Percentiles rank a stretch among this genome's conserved stretches.
Conservation (phyloP, 2,113 vertebrate species). For the Corydoras sp. region DNA sequence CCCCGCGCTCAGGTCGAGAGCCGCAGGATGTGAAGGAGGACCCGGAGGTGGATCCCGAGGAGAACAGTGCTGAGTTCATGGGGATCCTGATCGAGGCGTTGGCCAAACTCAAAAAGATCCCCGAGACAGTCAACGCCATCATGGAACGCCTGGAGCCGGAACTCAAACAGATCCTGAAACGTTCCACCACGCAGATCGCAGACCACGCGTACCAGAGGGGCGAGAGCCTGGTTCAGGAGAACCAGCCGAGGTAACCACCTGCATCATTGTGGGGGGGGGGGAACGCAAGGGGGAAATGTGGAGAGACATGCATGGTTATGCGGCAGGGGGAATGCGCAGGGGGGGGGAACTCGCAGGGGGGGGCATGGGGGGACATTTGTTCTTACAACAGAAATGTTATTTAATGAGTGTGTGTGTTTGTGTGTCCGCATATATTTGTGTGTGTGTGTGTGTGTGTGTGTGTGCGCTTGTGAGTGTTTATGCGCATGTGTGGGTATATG, state of each 20-base stretch:
- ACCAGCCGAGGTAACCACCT: conserved; percentile 79
- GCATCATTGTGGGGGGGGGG: too few species aligned
- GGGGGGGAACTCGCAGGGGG: too few species aligned
- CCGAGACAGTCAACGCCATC: conserved; percentile 91
- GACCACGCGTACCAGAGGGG: conserved; percentile 90
- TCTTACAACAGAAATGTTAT: too few species aligned
- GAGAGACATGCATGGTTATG: too few species aligned
- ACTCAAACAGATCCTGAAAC: conserved; percentile 92
- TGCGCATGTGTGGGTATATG: too few species aligned
- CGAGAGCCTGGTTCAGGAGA: conserved; percentile 81
- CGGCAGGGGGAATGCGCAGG: too few species aligned
- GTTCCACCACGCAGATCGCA: conserved; percentile 94
- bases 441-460: too few species aligned
- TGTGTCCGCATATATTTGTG: too few species aligned
- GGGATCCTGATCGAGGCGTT: conserved; percentile 91
- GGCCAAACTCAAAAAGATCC: conserved; percentile 92
- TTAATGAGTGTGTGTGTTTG: too few species aligned
- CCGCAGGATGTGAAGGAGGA: conserved; percentile 81
- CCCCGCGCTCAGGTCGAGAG: conserved; percentile 64
- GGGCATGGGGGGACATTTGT: too few species aligned
- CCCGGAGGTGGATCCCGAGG: conserved; percentile 84
- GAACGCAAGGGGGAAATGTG: too few species aligned
- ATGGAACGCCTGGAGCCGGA: conserved; percentile 91
- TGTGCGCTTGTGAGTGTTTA: too few species aligned
- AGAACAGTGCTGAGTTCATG: conserved; percentile 92